Evolutionary conservation across 2,888 invertebrate genomes (phyloP), one percentile per base, ranked within the genome.

Genomic region (Cistogaster globosa): DNA sequence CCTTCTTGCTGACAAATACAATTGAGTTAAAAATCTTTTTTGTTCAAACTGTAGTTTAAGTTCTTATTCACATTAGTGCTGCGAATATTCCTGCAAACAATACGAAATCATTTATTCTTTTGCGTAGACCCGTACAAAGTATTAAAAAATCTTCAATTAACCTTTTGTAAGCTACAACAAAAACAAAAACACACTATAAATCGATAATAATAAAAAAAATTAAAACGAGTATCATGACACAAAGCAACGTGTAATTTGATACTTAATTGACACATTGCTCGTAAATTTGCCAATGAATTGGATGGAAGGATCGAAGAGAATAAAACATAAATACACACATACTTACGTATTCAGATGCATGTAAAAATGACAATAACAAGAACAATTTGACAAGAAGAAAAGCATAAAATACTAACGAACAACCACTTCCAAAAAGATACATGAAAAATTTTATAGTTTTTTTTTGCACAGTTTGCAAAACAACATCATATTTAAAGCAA

Each of bases 231-330:
- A 76, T 74, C 78, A 84, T 91, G 91, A 91, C 92, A 91, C 90
- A 90, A 91, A 91, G 91, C 91, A 92, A 91, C 90, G 90, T 92
- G 92, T 92, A 92, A 92, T 92, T 92, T 90, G 92, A 92, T 92
- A 92, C 91, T 91, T 92, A 92, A 92, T 92, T 91, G 92, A 92
- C 92, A 91, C 91, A 91, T 90, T 89, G 90, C 89, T 91, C 91
- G 91, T 92, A 92, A 92, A 92, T 91, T 91, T 90, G 90, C 91
- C 83, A 74, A 82, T 58, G 81, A 78, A 55, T 77, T 57, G 71
- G 62, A 7, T 65, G 78, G 69, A 69, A 51, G 71, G 65, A 67
- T 18, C 18, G 36, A 62, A 53, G 65, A 38, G 22, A 71, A 63
- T 32, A 18, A 32, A 48, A 26, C 16, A 20, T 36, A 18, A 42